A percentile compares a stretch with the other conserved stretches of the same genome.
Conservation (phyloP, 2,113 vertebrate species). For the Trinectes maculatus region DNA sequence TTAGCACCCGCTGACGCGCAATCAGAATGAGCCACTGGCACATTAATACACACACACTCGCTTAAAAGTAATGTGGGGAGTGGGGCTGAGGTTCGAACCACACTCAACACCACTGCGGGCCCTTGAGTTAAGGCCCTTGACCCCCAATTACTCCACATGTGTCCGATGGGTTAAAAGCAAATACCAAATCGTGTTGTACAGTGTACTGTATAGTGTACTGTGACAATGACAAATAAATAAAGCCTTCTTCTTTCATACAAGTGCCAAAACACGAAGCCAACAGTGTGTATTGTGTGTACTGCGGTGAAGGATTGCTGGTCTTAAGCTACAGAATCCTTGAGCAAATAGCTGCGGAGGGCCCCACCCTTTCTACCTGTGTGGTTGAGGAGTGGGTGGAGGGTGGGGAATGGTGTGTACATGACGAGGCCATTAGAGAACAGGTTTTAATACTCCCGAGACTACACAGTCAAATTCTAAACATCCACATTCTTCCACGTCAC, state of each 20-base stretch:
- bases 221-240: too few species aligned
- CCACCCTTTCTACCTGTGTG: conserved; percentile 73
- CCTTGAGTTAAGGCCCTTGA: too few species aligned
- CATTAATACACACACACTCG: conserved; percentile 46
- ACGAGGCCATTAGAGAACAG: conserved; percentile 28
- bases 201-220: too few species aligned
- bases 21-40: conserved; percentile 21
- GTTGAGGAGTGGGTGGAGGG: conserved; percentile 54
- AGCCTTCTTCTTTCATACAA: too few species aligned
- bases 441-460: conserved; percentile 45
- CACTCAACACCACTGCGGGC: too few species aligned
- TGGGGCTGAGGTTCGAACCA: too few species aligned
- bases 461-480: conserved; percentile 38
- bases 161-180: too few species aligned
- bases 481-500: conserved; percentile 70
- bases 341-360: conserved; percentile 66
- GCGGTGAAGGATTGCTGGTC: conserved; percentile 6
- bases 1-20: conserved; percentile 49
- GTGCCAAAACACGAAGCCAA: too few species aligned
- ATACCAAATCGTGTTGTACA: too few species aligned
- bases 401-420: conserved; percentile 26
- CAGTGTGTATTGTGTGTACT: conserved; percentile 48
- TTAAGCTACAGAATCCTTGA: conserved; percentile 56
- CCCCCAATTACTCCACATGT: too few species aligned
- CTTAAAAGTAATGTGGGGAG: conserved; percentile 38